Conservation (phyloP, 2,113 vertebrate species). For the Craseonycteris thonglongyai region DNA sequence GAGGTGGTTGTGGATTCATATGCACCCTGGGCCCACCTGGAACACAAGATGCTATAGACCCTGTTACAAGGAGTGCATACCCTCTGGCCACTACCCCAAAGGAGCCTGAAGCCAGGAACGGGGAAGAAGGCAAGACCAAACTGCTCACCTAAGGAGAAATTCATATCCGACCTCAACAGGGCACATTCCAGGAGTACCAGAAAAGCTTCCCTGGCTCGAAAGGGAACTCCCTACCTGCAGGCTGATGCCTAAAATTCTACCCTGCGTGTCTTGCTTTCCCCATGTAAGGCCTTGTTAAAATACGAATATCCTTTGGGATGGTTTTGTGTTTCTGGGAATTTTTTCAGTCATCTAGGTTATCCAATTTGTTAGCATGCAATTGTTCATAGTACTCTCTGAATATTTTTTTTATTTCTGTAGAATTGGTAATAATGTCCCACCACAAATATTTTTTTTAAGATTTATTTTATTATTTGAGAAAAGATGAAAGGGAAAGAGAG, state of each 20-base stretch:
- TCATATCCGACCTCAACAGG: not conserved
- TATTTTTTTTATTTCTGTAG: not conserved
- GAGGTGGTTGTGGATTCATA: not conserved
- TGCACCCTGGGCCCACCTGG: not conserved
- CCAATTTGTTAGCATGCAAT: not conserved
- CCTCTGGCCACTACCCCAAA: not conserved
- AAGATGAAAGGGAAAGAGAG: too few relatives aligned
- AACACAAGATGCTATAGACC: not conserved
- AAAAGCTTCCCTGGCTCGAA: not conserved
- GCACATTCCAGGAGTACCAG: not conserved
- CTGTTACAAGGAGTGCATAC: not conserved
- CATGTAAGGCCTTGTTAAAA: not conserved
- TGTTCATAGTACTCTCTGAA: not conserved
- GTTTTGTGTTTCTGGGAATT: not conserved
- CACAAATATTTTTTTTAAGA: not conserved
- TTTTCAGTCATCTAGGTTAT: not conserved
- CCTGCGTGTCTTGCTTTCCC: not conserved
- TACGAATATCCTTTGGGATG: not conserved
- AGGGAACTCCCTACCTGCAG: not conserved
- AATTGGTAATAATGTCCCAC: not conserved
- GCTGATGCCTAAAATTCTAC: not conserved
- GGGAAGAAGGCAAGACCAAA: not conserved
- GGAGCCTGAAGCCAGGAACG: not conserved
- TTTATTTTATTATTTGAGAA: too few relatives aligned
- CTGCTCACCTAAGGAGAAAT: not conserved